A percentile compares a stretch with the other conserved stretches of the same genome.
Evolutionary conservation across 1,140 invertebrate genomes (phyloP).

Genomic region (Sycobia sp.): DNA sequence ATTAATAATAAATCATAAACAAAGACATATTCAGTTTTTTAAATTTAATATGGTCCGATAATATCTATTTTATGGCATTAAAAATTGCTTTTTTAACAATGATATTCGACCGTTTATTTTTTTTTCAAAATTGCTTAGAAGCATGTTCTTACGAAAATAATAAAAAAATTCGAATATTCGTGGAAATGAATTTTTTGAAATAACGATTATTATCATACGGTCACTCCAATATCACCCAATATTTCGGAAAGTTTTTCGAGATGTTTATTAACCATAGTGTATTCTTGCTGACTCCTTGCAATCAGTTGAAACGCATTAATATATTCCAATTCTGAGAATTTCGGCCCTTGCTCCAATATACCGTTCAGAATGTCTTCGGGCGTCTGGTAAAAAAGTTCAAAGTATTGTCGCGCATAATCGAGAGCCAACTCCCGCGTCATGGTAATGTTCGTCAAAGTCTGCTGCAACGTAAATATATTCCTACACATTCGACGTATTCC

Average conservation of each 20-base stretch:
- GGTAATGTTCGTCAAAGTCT: conserved; percentile 84
- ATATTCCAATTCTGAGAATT: conserved; percentile 85
- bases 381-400: conserved; percentile 83
- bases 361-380: conserved; percentile 85
- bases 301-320: conserved; percentile 82
- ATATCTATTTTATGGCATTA: too few species aligned
- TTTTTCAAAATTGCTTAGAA: too few species aligned
- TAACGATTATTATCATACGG: conserved; percentile 55
- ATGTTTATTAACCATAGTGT: conserved; percentile 60
- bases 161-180: not conserved
- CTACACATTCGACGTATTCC: conserved; percentile 83
- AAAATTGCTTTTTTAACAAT: conserved; percentile 2
- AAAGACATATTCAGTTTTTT: too few species aligned
- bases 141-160: too few species aligned
- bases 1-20: conserved; percentile 18
- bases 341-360: conserved; percentile 80
- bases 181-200: too few species aligned
- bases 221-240: conserved; percentile 70
- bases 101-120: conserved; percentile 9
- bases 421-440: conserved; percentile 81
- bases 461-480: conserved; percentile 85
- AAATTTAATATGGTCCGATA: too few species aligned
- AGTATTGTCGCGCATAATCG: conserved; percentile 88
- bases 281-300: conserved; percentile 64
- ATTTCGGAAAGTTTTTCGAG: conserved; percentile 71